Evolutionary conservation across 1,140 invertebrate genomes (phyloP), one percentile per base, ranked within the genome.

Genomic region (Orius insidiosus): DNA sequence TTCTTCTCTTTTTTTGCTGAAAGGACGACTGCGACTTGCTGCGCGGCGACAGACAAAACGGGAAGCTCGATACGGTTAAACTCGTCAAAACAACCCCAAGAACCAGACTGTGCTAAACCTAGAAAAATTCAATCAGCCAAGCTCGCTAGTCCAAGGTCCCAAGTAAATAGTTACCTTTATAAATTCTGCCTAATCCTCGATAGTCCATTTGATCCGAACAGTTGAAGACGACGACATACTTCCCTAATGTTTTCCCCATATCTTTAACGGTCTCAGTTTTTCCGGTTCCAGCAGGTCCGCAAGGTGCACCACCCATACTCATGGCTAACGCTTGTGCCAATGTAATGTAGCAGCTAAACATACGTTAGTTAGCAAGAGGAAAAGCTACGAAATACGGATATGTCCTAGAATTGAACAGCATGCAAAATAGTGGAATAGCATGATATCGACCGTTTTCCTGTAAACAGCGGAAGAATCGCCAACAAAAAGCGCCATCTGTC

Each of bases 181-280:
- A 92, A 54, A 92, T 93, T 47, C 88, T 72, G 1, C 87, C 88
- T 0, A 94, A 66, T 13, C 76, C 86, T 69, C 87, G 74, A 61
- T 93, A 96, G 65, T 97, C 92, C 92, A 97, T 96, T 70, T 96
- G 90, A 69, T 97, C 93, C 3, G 90, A 95, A 58, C 93, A 97
- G 66, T 97, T 97, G 64, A 96, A 96, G 1, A 97, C 90, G 0
- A 97, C 90, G 2, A 96, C 89, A 60, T 95, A 96, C 67, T 96
- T 96, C 11, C 88, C 93, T 5, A 97, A 65, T 13, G 90, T 94
- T 64, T 95, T 90, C 1, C 90, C 93, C 92, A 97, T 96, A 57
- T 96, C 93, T 66, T 97, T 96, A 0, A 86, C 83, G 0, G 92
- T 96, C 65, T 96, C 93, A 0, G 92, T 96, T 66, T 96, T 97